A percentile compares a stretch with the other conserved stretches of the same genome.
These are phyloP conservation scores for Limenitis arthemis DNA, from an alignment of 2,888 invertebrate species.

Conservation along the genomic window DNA sequence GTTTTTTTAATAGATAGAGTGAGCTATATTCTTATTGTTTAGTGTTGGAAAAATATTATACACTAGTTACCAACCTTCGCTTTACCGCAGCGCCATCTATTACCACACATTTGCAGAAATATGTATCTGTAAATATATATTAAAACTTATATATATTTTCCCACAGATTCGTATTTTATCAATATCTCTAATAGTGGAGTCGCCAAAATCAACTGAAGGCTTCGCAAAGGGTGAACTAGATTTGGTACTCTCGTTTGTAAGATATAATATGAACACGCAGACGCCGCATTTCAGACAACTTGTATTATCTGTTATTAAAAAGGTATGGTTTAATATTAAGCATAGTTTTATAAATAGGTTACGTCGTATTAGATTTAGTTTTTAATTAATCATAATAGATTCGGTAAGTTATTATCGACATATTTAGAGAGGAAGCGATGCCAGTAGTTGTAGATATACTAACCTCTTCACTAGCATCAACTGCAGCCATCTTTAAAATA, in stretches of 20 bases:
- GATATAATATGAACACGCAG: constrained; percentile 79
- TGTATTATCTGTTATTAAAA: constrained; percentile 78
- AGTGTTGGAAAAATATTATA: too few relatives aligned
- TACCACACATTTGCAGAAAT: too few relatives aligned
- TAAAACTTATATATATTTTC: too few relatives aligned
- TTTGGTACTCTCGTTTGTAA: constrained; percentile 74
- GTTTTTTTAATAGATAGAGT: too few relatives aligned
- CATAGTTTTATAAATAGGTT: too few relatives aligned
- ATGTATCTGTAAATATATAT: not conserved
- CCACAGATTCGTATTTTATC: constrained; percentile 77
- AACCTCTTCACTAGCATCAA: constrained; percentile 74
- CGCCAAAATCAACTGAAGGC: constrained; percentile 79
- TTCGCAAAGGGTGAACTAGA: constrained; percentile 75
- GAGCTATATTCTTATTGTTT: too few relatives aligned
- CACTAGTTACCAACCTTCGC: too few relatives aligned
- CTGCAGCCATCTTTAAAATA: constrained; percentile 68
- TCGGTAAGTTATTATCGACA: too few relatives aligned
- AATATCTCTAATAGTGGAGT: constrained; percentile 80
- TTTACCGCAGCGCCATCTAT: too few relatives aligned
- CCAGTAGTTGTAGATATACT: constrained; percentile 1
- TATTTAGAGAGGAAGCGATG: not conserved
- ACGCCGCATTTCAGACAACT: constrained; percentile 78
- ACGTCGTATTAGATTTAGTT: too few relatives aligned
- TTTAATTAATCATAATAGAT: too few relatives aligned
- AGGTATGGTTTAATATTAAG: constrained; percentile 63